Base-by-base conservation (phyloP, 2,113 vertebrate species). In the Euleptes europaea region DNA sequence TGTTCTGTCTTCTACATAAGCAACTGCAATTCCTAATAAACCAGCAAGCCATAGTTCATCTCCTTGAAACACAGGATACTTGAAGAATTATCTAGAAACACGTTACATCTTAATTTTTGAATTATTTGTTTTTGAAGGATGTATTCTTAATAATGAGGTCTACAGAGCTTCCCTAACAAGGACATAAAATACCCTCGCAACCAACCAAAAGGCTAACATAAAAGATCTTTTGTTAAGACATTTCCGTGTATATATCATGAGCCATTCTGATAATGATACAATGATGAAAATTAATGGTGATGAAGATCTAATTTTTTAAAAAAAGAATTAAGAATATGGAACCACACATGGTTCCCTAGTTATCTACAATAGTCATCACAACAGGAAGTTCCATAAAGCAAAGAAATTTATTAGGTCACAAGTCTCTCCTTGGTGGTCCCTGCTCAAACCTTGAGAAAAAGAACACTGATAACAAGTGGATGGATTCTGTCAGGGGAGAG, bases 391-490 rank as follows among this genome's bases (percentile, higher is more conserved):
- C 31, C 78, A 51, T 4, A 80, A 51, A 28, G 60, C 15, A 35
- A 78, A 54, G 78, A 19, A 88, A 28, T 14, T 82, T 83, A 86
- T 57, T 3, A 78, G 54, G 10, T 84, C 8, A 70, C 4, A 0
- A 0, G 65, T 84, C 82, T 49, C 60, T 86, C 60, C 26, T 49
- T 63, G 57, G 40, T 82, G 67, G 26, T 84, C 74, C 17, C 76
- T 77, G 85, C 63, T 76, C 77, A 17, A 83, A n/a, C 21, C 42
- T 83, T 1, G 10, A 63, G 63, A 54, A 88, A 12, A 88, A 86
- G 74, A 82, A 86, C 49, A 11, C 88, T 86, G 77, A 89, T 70
- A 69, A 80, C 82, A n/a, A 90, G 72, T 83, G 21, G 66, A 85
- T 73, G 0, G 85, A 69, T 80, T 85, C 78, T 78, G 73, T 88